Evolutionary conservation across 2,888 invertebrate species (phyloP), one percentile per base, ranked within the genome.

Genomic region (Pammene aurita): DNA sequence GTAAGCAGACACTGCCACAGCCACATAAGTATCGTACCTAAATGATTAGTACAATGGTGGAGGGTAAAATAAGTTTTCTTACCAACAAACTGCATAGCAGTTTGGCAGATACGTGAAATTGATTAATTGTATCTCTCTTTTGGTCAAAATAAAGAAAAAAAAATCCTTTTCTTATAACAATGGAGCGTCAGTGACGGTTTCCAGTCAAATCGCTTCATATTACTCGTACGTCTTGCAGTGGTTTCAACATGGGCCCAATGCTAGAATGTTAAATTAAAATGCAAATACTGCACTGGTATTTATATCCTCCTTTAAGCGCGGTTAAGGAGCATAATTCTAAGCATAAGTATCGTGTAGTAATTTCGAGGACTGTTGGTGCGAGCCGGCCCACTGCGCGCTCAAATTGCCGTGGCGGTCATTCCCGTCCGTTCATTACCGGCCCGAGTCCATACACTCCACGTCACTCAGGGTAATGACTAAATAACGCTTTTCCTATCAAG

Each of bases 381-480:
- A 83, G 79, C 76, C 87, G 89, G 88, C 80, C 87, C 87, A 88
- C 85, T 89, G 87, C 83, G 80, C 86, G 85, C 84, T 85, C 85
- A 89, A 90, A 90, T 90, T 89, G 85, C 82, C 89, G 88, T 88
- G 80, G 83, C 86, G 82, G 75, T 78, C 78, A 79, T 82, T 80
- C 83, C 79, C 74, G 78, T 76, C 74, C 81, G 84, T 82, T 89
- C 87, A 87, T 87, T 88, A 87, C 86, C 73, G 78, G 35, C 48
- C 34, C 57, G 55, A 55, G 34, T 26, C 54, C 66, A 11, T 46
- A 16, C 55, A 38, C 48, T 61, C 62, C 42, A 44, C 56, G 61
- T 68, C 57, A 62, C 38, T 52, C 52, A 26, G n/a, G 42, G 57
- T 54, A 68, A 68, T 58, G 46, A 69, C 58, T 46, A 55, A 67